Conservation (phyloP, 1,140 invertebrate genomes). For the Drosophila pallidifrons region DNA sequence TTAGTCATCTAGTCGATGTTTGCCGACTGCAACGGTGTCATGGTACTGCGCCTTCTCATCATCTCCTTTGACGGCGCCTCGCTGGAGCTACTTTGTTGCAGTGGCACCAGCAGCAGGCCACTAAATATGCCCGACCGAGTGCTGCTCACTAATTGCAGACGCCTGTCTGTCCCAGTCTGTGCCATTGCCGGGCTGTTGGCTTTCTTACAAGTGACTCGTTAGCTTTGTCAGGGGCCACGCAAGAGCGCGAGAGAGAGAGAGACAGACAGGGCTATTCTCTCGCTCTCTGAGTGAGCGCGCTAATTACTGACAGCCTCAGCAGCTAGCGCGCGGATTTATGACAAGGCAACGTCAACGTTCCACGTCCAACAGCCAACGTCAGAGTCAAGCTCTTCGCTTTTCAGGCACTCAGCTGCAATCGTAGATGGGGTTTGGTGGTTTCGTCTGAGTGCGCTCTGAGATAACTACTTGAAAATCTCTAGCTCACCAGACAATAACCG, state of each 20-base stretch:
- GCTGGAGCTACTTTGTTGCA: conserved; percentile 64
- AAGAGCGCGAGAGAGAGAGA: conserved; percentile 12
- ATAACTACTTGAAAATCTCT: conserved; percentile 31
- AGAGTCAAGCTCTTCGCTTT: conserved; percentile 21
- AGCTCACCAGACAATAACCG: conserved; percentile 25
- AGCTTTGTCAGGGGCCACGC: conserved; percentile 48
- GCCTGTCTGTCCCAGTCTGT: conserved; percentile 45
- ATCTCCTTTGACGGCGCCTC: conserved; percentile 51
- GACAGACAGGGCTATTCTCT: neutral
- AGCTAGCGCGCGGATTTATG: conserved; percentile 70
- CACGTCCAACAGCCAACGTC: conserved; percentile 16
- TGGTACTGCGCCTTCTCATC: conserved; percentile 44
- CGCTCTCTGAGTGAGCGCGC: conserved; percentile 57
- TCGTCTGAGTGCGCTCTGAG: conserved; percentile 36
- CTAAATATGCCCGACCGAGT: conserved; percentile 61
- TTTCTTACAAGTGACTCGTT: conserved; percentile 79
- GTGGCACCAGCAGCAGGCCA: conserved; percentile 31
- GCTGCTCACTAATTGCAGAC: conserved; percentile 75
- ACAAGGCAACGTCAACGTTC: conserved; percentile 65
- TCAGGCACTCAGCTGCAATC: conserved; percentile 34
- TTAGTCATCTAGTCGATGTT: conserved; percentile 23
- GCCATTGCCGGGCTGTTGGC: conserved; percentile 37
- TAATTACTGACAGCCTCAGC: conserved; percentile 72
- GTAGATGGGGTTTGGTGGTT: conserved; percentile 27
- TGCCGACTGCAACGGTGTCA: conserved; percentile 54